Evolutionary conservation across 2,797 vertebrate species (phyloP), one percentile per base, ranked within the genome.

Genomic region (Propithecus perrieri): DNA sequence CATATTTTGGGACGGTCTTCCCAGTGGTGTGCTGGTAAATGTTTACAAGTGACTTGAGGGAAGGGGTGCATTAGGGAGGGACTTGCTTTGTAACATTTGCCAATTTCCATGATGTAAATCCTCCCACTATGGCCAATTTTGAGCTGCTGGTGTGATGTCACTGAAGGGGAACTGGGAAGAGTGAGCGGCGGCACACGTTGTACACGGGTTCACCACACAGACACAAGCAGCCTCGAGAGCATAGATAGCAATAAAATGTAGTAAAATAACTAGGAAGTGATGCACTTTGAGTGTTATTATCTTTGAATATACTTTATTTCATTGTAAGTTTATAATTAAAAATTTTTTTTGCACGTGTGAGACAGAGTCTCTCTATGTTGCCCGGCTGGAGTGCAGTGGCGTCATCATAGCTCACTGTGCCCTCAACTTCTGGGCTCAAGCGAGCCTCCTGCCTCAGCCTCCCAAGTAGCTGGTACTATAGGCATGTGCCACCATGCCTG

Each of bases 221-320:
- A 33, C n/a, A 28, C 5, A 7, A 95, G 65, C 30, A 71, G 24
- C 22, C 9, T 81, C 24, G 38, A 69, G 61, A 61, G 22, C 35
- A 59, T 2, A n/a, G 59, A 43, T n/a, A 63, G 33, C 6, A 50
- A 33, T 50, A 75, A 75, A 50, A 30, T 26, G 35, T 35, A 57
- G 69, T 67, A 61, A 96, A 89, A 80, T 83, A 86, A 86, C 22
- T 74, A 93, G 67, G 74, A 76, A 85, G 43, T 48, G 55, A 78
- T 14, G 9, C 20, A 22, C 26, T 71, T 41, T 17, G 11, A 91
- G 43, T 24, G 20, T 76, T 67, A 84, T 28, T 41, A 38, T 41
- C 14, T 74, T 83, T 85, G 61, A 75, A 76, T 78, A 59, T 38
- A 63, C 38, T 67, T 61, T 61, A 76, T 30, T 78, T 78, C 85